These are phyloP conservation scores for Aythya baeri DNA, from an alignment of 2,113 vertebrate species.

Conservation along the genomic window DNA sequence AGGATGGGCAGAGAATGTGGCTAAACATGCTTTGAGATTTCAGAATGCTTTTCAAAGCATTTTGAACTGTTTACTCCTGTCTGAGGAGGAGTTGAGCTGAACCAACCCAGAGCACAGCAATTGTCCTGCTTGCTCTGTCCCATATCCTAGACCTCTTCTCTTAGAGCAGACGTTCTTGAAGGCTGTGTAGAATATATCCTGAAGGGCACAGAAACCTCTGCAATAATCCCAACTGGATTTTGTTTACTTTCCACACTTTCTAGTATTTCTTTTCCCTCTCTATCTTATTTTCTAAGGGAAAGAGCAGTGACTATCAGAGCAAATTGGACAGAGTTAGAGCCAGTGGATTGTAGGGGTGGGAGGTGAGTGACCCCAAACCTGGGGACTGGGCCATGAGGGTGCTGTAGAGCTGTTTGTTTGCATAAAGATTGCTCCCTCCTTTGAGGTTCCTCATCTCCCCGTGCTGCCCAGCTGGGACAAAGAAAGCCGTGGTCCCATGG, in stretches of 20 bases:
- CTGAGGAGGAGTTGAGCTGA: neutral
- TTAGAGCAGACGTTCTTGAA: neutral
- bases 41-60: neutral
- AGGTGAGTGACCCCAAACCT: neutral
- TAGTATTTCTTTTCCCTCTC: neutral
- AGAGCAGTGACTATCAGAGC: neutral
- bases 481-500: rapidly evolving
- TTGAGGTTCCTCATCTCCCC: neutral
- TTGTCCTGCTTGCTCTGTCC: neutral
- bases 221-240: neutral
- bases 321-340: neutral
- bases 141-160: neutral
- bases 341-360: neutral
- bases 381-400: neutral
- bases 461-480: rapidly evolving
- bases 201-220: neutral
- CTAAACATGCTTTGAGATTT: neutral
- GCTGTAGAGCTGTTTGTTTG: neutral
- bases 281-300: neutral
- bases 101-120: rapidly evolving
- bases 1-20: neutral
- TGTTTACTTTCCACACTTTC: neutral
- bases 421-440: neutral
- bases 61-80: neutral
- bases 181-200: neutral